Conservation (phyloP, 2,888 invertebrate species). For the Melanotus villosus region DNA sequence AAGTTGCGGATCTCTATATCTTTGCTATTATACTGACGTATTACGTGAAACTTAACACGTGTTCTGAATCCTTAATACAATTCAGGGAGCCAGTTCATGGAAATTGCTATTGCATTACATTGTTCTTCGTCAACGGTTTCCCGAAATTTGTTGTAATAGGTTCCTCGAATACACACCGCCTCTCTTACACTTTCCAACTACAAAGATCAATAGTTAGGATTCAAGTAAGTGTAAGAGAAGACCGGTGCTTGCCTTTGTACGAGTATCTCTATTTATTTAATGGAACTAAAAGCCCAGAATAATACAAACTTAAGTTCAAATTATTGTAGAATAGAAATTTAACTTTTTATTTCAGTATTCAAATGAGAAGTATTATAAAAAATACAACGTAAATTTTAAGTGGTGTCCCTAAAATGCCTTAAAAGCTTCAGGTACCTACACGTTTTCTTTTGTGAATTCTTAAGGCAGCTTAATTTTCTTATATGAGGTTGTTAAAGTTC, state of each 20-base stretch:
- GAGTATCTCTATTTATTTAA: too few relatives aligned
- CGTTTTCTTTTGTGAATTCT: too few relatives aligned
- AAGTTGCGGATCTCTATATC: conserved; percentile 7
- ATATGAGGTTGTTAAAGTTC: too few relatives aligned
- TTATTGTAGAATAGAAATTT: too few relatives aligned
- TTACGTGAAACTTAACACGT: conserved; percentile 14
- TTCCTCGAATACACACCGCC: not conserved
- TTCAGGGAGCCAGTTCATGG: conserved; percentile 13
- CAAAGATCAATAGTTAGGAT: conserved; percentile 12
- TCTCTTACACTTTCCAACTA: conserved; percentile 7
- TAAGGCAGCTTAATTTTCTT: too few relatives aligned
- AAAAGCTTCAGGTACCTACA: too few relatives aligned
- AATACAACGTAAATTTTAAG: too few relatives aligned
- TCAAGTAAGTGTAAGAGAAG: not conserved
- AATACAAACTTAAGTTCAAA: too few relatives aligned
- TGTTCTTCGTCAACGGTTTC: conserved; percentile 28
- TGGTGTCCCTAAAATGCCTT: too few relatives aligned
- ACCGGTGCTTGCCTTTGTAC: not conserved
- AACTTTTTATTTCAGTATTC: too few relatives aligned
- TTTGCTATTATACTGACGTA: conserved; percentile 1
- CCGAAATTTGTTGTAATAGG: conserved; percentile 30
- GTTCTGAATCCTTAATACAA: conserved; percentile 1
- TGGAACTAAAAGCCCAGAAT: too few relatives aligned
- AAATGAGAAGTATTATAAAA: too few relatives aligned
- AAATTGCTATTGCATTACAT: conserved; percentile 19